A percentile compares a stretch with the other conserved stretches of the same genome.
Conservation (phyloP, 2,797 vertebrate species). For the Amblyraja radiata region DNA sequence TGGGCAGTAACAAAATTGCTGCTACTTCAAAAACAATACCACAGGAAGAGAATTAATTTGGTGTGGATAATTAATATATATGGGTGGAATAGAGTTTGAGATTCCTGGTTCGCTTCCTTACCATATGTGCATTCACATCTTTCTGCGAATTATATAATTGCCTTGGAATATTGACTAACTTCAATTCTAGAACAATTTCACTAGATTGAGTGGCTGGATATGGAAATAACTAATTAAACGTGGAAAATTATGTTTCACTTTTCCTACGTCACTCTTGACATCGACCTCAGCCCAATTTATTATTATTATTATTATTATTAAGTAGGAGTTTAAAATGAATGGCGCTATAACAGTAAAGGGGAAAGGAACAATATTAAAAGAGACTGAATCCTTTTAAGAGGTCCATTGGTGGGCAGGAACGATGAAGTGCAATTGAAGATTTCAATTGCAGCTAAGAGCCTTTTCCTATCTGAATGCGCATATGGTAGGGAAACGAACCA, state of each 20-base stretch:
- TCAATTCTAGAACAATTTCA: not conserved
- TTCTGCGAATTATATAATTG: not conserved
- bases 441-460: not conserved
- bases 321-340: not conserved
- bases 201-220: not conserved
- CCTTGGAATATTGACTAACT: not conserved
- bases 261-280: not conserved
- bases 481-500: not conserved
- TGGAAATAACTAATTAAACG: not conserved
- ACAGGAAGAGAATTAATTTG: not conserved
- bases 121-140: not conserved
- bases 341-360: not conserved
- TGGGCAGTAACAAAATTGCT: not conserved
- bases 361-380: not conserved
- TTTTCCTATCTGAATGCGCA: not conserved
- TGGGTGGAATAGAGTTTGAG: not conserved
- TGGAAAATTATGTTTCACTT: not conserved
- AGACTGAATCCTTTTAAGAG: not conserved
- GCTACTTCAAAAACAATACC: not conserved
- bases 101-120: not conserved
- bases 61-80: not conserved
- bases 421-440: not conserved
- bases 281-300: not conserved
- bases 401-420: not conserved
- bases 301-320: too few relatives aligned